Conservation (phyloP, 2,888 invertebrate species). For the Omphaloscelis lunosa region DNA sequence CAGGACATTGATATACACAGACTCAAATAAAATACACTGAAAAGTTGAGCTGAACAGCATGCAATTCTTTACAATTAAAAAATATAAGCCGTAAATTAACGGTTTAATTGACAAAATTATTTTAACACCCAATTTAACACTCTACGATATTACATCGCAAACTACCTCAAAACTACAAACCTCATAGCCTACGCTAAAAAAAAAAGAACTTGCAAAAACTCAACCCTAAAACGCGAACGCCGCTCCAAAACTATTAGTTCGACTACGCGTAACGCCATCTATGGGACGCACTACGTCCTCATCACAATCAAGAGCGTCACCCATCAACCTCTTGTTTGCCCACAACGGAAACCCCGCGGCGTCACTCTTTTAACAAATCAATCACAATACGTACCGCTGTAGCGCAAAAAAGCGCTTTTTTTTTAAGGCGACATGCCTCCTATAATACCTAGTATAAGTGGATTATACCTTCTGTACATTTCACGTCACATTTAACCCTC, state of each 20-base stretch:
- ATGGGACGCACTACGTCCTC: conserved; percentile 60
- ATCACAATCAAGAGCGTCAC: conserved; percentile 54
- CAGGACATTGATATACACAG: neutral
- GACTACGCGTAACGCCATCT: conserved; percentile 76
- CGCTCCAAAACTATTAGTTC: conserved; percentile 38
- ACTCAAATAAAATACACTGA: neutral
- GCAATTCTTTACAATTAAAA: too few species aligned
- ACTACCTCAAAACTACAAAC: conserved; percentile 3
- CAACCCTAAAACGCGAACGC: conserved; percentile 27
- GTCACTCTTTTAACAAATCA: conserved; percentile 86
- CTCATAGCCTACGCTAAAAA: neutral
- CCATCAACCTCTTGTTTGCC: conserved; percentile 81
- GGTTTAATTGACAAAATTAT: neutral
- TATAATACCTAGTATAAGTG: conserved; percentile 83
- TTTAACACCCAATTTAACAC: neutral
- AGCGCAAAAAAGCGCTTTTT: conserved; percentile 71
- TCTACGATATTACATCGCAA: neutral
- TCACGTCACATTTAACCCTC: conserved; percentile 87
- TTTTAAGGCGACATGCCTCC: conserved; percentile 85
- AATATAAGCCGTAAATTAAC: neutral
- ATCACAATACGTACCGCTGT: conserved; percentile 81
- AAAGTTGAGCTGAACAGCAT: neutral
- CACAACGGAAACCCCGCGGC: conserved; percentile 86
- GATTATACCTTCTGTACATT: conserved; percentile 87
- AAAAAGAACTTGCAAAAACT: conserved; percentile 19